Percentiles rank a stretch among this genome's conserved stretches.
Evolutionary conservation across 2,113 vertebrate species (phyloP).

Genomic region (Ranitomeya imitator): DNA sequence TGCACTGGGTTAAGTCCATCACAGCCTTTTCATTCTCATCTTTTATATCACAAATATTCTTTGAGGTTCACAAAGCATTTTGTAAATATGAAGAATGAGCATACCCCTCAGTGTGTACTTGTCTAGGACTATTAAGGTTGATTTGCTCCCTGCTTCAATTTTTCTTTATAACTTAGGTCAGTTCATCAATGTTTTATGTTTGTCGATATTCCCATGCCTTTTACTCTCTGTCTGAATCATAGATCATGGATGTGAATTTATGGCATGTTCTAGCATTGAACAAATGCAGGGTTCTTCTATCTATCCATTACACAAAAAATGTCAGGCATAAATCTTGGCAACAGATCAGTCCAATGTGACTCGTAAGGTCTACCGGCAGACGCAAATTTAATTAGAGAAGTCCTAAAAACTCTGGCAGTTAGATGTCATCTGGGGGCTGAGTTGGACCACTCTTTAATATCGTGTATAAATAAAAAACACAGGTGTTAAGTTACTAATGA

Average conservation of each 20-base stretch:
- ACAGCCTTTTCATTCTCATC: neutral
- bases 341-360: slow-evolving; percentile 19
- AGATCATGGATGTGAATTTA: slow-evolving; percentile 9
- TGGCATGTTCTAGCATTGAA: slow-evolving; percentile 12
- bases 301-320: neutral
- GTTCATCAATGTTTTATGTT: slow-evolving; percentile 29
- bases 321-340: neutral
- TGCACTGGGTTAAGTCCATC: neutral
- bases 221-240: neutral
- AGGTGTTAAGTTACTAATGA: neutral
- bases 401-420: slow-evolving; percentile 6
- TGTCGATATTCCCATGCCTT: neutral
- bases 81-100: neutral
- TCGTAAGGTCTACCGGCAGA: neutral
- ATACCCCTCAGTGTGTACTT: neutral
- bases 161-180: slow-evolving; percentile 20
- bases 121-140: neutral
- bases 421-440: neutral
- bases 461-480: slow-evolving; percentile 8
- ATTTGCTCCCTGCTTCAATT: neutral
- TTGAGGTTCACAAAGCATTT: neutral
- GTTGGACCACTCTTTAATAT: slow-evolving; percentile 4
- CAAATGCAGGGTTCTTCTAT: neutral
- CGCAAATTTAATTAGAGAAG: slow-evolving; percentile 27
- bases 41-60: neutral